Evolutionary conservation across 2,113 vertebrate species (phyloP), one percentile per base, ranked within the genome.

Genomic region (Australoheros scitulus): DNA sequence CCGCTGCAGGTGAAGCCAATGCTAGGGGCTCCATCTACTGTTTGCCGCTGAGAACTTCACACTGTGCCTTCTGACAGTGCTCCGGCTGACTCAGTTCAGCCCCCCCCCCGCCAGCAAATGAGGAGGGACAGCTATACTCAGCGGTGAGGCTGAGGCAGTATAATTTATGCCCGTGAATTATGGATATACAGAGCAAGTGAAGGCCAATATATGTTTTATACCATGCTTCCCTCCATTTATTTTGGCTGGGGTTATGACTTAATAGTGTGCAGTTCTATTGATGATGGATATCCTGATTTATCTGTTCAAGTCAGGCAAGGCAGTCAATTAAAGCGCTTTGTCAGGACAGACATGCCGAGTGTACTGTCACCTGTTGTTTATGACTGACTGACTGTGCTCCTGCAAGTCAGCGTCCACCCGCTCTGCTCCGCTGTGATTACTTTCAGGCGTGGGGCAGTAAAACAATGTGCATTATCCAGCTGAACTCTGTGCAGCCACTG

Each of bases 141-240:
- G 85, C 75, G 84, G 60, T 70, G 80, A 79, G 58, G 52, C 76
- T 24, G 59, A 82, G 80, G 80, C 76, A 32, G 58, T 61, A 68
- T 91, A 92, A 94, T 95, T 93, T 94, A 95, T 88, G 85, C 90
- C 87, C 26, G 50, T 93, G 92, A 96, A 92, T 94, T 93, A 95
- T 93, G 90, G 87, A 86, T 78, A 88, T 80, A 87, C 84, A 87
- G 18, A 86, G 76, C 84, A 81, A 88, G 87, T 90, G 92, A 95
- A 95, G 94, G 94, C 94, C 94, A 92, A 88, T 93, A 88, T 92
- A 91, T 92, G 93, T 91, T 95, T 95, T 93, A 95, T 95, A 92
- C 87, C 87, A 85, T 17, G 65, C 86, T 88, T 84, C 82, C 87
- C 79, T 88, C 87, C 83, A 89, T 94, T 95, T 94, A 93, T 94